Percentiles rank a stretch among this genome's conserved stretches.
These are phyloP conservation scores for Whitmania pigra DNA, from an alignment of 1,140 invertebrate genomes.

Conservation along the genomic window DNA sequence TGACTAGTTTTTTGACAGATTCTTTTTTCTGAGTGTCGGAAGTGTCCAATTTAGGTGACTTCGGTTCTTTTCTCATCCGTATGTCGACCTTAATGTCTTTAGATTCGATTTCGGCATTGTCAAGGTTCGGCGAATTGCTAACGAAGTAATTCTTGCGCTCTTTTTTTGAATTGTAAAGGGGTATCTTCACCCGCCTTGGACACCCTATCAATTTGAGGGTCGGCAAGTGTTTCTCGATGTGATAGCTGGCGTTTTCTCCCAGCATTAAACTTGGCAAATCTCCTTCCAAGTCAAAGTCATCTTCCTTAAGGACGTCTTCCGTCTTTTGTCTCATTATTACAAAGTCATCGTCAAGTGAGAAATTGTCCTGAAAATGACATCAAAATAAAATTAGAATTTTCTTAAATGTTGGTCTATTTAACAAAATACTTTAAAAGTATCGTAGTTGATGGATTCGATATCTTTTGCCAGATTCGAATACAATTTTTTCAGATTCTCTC, in stretches of 20 bases:
- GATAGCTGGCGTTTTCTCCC: not conserved
- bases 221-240: not conserved
- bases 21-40: too few relatives aligned
- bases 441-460: not conserved
- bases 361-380: not conserved
- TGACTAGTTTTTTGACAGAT: too few relatives aligned
- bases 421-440: not conserved
- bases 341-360: slow-evolving; percentile 6
- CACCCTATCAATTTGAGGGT: not conserved
- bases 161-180: too few relatives aligned
- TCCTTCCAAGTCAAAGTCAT: not conserved
- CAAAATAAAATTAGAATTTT: not conserved
- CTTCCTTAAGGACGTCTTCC: not conserved
- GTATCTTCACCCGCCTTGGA: not conserved
- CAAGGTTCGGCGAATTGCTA: not conserved
- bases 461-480: not conserved
- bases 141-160: too few relatives aligned
- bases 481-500: not conserved
- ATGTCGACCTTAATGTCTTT: not conserved
- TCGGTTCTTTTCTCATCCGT: not conserved
- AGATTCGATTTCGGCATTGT: not conserved
- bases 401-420: not conserved
- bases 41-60: not conserved
- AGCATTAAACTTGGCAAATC: not conserved
- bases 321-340: slow-evolving; percentile 6